Conservation (phyloP, 2,888 invertebrate genomes). For the Eilema depressum region DNA sequence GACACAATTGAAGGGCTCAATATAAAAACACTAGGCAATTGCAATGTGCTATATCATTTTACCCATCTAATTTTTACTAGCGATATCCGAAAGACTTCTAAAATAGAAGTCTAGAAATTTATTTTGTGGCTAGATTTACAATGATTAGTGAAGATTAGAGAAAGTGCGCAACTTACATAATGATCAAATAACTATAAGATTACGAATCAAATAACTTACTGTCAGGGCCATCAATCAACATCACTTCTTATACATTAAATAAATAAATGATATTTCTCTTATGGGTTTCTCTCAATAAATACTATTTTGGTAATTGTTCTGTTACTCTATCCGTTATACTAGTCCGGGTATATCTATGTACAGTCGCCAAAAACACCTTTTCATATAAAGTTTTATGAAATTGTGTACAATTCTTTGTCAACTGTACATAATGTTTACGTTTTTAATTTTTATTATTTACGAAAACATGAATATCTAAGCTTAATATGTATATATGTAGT, state of each 20-base stretch:
- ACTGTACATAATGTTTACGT: no score
- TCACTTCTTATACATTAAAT: slow-evolving; percentile 2
- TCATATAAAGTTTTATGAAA: no score
- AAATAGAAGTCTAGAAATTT: slow-evolving; percentile 2
- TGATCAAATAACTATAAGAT: slow-evolving; percentile 4
- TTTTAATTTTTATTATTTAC: no score
- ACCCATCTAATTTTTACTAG: neutral
- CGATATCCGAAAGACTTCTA: neutral
- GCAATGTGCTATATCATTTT: no score
- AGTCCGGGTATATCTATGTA: neutral
- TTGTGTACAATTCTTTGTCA: no score
- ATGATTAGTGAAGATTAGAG: no score
- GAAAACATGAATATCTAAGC: no score
- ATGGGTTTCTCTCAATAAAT: neutral
- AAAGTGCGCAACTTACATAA: slow-evolving; percentile 12
- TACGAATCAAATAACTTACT: slow-evolving; percentile 1
- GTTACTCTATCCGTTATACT: neutral
- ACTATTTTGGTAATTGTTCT: neutral
- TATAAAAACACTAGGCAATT: no score
- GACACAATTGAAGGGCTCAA: no score
- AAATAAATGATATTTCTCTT: neutral
- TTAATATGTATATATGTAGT: no score
- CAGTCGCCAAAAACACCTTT: no score
- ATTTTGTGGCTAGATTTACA: neutral
- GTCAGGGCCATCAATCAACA: slow-evolving; percentile 1